Evolutionary conservation across 2,888 invertebrate genomes (phyloP), one percentile per base, ranked within the genome.

Genomic region (Tetragnatha montana): DNA sequence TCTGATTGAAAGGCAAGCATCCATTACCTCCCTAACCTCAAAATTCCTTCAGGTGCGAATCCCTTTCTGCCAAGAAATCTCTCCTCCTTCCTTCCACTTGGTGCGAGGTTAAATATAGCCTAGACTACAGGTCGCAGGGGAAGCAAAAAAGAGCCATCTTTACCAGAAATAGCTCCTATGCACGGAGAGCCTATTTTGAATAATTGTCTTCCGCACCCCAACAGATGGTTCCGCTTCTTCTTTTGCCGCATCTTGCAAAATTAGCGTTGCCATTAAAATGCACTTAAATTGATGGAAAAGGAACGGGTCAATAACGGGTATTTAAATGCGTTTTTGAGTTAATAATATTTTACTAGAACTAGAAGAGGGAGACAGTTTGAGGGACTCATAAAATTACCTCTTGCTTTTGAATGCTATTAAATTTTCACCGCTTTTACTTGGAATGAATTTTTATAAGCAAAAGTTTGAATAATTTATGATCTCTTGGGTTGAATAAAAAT

Each of bases 51-150:
- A 74, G 82, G 73, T 74, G 51, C 14, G 60, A 82, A 82, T 74
- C 73, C 51, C 35, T 80, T 22, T 10, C 35, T 60, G 0, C 35
- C 8, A 60, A 60, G 60, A 35, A 35, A 35, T 35, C 35, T 35
- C 35, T 35, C 21, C 17, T 8, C 8, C 35, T 14, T 19, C 80
- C n/a, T 81, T 50, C 71, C 8, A 21, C 69, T 47, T 47, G 21
- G 81, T 81, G 50, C n/a, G 47, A 76, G 76, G 81, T 82, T 82
- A 82, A 73, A 82, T 82, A 82, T 82, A 82, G 82, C 60, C n/a
- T 73, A 60, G 60, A 35, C 60, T n/a, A 21, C 82, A 74, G 73
- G 12, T 50, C 73, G 50, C 14, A 21, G 74, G 51, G 60, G 14
- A 22, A 79, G 73, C 22, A 74, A 82, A 82, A 82, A 51, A 73